Evolutionary conservation across 37 sponge, comb jelly and placozoan species (phyloP), one percentile per base, ranked within the genome.

Genomic region (Bolinopsis microptera): DNA sequence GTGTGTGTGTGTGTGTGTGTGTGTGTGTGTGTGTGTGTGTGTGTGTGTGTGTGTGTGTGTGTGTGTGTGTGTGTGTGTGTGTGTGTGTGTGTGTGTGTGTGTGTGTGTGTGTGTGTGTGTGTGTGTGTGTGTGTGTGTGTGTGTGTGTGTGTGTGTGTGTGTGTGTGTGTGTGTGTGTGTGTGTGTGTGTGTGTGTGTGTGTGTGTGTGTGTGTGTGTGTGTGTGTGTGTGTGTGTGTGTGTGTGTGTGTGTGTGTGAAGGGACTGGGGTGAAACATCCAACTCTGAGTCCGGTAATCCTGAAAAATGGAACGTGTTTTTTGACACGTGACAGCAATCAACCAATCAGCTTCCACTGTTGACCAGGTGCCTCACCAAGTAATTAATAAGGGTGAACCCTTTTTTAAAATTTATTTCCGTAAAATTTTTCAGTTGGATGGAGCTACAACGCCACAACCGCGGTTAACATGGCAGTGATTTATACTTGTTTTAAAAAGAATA

Each of bases 21-120:
- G 93, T 93, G 93, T 93, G 93, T 93, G 93, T 93, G 93, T 93
- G 93, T 93, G 93, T 93, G 93, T 93, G 93, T 93, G 93, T 93
- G 93, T 93, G 93, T 93, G 93, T 93, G 93, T 92, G 92, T 92
- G 93, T 93, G 93, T 93, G 93, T 93, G 93, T 93, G 93, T 93
- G 93, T 93, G 93, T 93, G 93, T 93, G 93, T 93, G 93, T 93
- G 93, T 93, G 93, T 93, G 93, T 93, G 93, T 93, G 93, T 93
- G 93, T 93, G 74, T 93, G 93, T 93, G 93, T 93, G 74, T 93
- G 93, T 93, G 93, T 93, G 93, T 93, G 93, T 93, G 93, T 93
- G 93, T 93, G 93, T 93, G 93, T 93, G 93, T 93, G 93, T 93
- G 93, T 93, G 93, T 93, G 74, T 93, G 93, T 93, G 93, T 93